phyloP scores from a whole-genome alignment of 2,113 vertebrate species.

The Hydrolagus affinis region DNA sequence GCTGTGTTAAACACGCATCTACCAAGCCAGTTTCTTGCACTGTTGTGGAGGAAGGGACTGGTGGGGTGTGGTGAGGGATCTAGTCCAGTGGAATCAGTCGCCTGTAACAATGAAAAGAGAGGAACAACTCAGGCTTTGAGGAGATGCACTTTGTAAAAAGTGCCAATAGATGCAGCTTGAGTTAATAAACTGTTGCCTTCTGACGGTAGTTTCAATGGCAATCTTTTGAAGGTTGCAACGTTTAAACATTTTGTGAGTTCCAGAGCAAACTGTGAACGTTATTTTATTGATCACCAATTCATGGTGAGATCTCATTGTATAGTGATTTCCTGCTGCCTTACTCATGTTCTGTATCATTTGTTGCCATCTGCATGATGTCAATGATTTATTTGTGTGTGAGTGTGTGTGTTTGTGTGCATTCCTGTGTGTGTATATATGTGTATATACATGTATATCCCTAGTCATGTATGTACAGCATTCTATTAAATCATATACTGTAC shows the following conservation, averaged over 20 bases:
- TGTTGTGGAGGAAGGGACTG: too few species aligned
- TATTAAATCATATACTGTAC: background rate
- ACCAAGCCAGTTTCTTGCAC: conserved; percentile 3
- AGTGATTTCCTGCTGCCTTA: background rate
- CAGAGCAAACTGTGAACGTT: background rate
- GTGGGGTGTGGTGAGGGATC: too few species aligned
- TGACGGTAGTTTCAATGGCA: background rate
- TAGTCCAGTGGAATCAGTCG: too few species aligned
- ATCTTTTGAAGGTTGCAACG: background rate
- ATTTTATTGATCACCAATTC: background rate
- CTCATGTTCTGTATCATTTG: background rate
- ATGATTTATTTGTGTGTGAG: background rate
- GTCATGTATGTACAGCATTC: too few species aligned
- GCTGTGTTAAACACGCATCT: background rate
- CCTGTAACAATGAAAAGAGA: too few species aligned
- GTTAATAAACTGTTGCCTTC: background rate
- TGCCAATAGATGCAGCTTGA: conserved; percentile 3
- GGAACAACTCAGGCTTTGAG: background rate
- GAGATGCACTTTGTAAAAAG: background rate
- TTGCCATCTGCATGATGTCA: conserved; percentile 13
- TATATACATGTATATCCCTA: background rate
- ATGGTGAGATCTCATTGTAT: background rate
- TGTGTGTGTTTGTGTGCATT: background rate
- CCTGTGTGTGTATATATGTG: background rate
- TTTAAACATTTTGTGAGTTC: background rate